These are phyloP conservation scores for Nothobranchius kuhntae DNA, from an alignment of 2,113 vertebrate genomes.

Conservation along the genomic window DNA sequence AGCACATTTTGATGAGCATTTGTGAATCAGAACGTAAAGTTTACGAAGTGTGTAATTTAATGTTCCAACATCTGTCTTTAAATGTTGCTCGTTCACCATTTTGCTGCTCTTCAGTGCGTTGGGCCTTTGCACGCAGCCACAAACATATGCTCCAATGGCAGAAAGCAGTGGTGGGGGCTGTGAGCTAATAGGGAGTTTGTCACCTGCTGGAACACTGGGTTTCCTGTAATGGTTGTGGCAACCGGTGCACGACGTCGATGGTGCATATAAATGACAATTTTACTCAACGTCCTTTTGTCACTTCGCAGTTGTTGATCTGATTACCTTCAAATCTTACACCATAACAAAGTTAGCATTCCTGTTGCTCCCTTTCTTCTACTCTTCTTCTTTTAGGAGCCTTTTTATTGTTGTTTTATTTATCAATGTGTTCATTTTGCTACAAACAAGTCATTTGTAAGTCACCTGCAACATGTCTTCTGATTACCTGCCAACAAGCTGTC, in stretches of 20 bases:
- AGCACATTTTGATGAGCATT: conserved; percentile 24
- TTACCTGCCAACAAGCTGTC: neutral
- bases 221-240: conserved; percentile 45
- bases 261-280: conserved; percentile 52
- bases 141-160: conserved; percentile 42
- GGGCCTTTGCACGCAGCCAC: conserved; percentile 8
- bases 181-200: conserved; percentile 50
- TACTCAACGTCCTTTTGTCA: conserved; percentile 40
- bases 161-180: conserved; percentile 19
- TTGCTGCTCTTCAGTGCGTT: neutral
- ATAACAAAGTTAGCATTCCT: conserved; percentile 28
- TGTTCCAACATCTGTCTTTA: conserved; percentile 40
- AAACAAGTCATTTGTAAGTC: neutral
- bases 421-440: neutral
- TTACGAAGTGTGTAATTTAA: conserved; percentile 56
- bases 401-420: neutral
- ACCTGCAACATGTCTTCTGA: neutral
- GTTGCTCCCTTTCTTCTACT: neutral
- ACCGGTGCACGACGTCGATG: conserved; percentile 27
- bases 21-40: conserved; percentile 35
- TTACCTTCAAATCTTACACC: conserved; percentile 23
- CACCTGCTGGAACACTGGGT: conserved; percentile 44
- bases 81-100: neutral
- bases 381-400: neutral
- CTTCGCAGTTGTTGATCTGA: conserved; percentile 34